phyloP scores from a whole-genome alignment of 2,797 vertebrate genomes.

The Phoebastria nigripes region DNA sequence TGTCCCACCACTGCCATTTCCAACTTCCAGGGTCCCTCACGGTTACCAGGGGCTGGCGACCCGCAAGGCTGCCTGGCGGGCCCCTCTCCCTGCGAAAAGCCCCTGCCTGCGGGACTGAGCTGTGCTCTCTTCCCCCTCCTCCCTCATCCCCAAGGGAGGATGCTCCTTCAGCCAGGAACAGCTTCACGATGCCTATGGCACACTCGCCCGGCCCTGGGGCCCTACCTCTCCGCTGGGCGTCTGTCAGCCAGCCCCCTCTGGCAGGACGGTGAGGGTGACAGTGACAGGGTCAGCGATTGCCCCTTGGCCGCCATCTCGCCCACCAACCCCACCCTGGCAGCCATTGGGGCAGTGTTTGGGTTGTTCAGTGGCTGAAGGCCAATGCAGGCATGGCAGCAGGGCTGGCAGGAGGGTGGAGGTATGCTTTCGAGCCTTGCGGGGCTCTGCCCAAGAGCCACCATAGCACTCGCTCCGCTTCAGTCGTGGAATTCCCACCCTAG shows the following conservation, averaged over 20 bases:
- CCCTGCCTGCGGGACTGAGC: rapidly evolving
- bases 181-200: rapidly evolving
- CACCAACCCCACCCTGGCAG: rapidly evolving
- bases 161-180: background rate
- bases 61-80: rapidly evolving
- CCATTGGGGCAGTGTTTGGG: rapidly evolving
- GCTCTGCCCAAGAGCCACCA: rapidly evolving
- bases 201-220: rapidly evolving
- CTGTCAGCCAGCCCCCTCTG: rapidly evolving
- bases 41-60: rapidly evolving
- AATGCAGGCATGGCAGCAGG: too few relatives aligned
- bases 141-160: rapidly evolving
- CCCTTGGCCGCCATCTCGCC: rapidly evolving
- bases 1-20: rapidly evolving
- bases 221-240: rapidly evolving
- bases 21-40: rapidly evolving
- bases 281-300: too few relatives aligned
- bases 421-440: rapidly evolving
- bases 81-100: background rate
- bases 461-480: rapidly evolving
- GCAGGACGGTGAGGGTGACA: background rate
- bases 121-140: background rate
- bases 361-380: background rate
- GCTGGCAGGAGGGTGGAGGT: rapidly evolving
- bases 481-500: rapidly evolving